A percentile compares a stretch with the other conserved stretches of the same genome.
These are phyloP conservation scores for Akabosia matsudoensis DNA, from an alignment of 1,140 invertebrate genomes.

Conservation along the genomic window DNA sequence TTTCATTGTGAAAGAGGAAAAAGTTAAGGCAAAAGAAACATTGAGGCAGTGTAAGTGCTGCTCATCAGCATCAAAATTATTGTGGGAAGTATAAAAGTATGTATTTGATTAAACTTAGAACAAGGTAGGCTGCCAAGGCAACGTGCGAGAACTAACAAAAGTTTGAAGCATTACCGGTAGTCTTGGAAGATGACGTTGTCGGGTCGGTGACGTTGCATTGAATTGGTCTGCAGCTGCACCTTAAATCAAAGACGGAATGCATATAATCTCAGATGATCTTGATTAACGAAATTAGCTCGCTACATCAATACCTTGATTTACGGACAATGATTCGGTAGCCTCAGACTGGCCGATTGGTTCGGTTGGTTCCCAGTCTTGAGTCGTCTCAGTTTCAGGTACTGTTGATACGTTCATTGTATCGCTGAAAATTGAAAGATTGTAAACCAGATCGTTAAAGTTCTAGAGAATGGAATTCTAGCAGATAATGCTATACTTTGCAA, in stretches of 20 bases:
- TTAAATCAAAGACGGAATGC: background rate
- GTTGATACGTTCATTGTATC: conserved; percentile 40
- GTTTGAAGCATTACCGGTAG: background rate
- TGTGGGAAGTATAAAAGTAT: background rate
- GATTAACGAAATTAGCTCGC: no score
- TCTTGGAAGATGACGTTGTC: conserved; percentile 4
- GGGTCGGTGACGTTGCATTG: background rate
- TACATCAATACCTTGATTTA: conserved; percentile 36
- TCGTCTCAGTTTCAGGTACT: conserved; percentile 44
- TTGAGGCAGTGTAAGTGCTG: background rate
- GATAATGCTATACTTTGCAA: background rate
- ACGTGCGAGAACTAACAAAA: no score
- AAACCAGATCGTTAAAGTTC: no score
- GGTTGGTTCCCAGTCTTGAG: conserved; percentile 39
- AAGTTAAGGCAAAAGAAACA: background rate
- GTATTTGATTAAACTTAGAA: no score
- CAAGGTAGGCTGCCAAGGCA: no score
- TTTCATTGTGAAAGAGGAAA: background rate
- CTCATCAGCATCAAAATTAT: background rate
- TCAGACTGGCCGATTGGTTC: conserved; percentile 28
- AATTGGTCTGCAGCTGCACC: conserved; percentile 5
- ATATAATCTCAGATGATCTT: no score
- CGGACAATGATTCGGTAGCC: conserved; percentile 30
- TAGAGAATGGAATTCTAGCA: no score
- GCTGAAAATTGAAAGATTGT: conserved; percentile 27